Conservation (phyloP, 1,140 invertebrate genomes). For the Lanistes nyassanus region DNA sequence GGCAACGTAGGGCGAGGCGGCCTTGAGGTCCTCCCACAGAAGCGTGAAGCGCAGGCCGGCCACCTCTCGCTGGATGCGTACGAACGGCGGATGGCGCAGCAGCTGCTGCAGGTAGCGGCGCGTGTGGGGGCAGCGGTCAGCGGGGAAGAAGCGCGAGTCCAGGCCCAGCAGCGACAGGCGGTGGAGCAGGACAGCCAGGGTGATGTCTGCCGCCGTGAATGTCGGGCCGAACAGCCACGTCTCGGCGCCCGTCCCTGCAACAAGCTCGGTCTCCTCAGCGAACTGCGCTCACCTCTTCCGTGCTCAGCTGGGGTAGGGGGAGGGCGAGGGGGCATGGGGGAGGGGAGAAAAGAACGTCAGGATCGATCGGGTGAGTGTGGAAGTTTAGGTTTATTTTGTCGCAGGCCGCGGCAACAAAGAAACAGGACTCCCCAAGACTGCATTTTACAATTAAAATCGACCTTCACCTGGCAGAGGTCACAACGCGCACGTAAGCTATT, state of each 20-base stretch:
- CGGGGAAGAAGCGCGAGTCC: slow-evolving; percentile 74
- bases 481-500: too few relatives aligned
- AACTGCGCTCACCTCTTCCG: neutral
- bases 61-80: slow-evolving; percentile 52
- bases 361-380: too few relatives aligned
- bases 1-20: slow-evolving; percentile 38
- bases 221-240: slow-evolving; percentile 78
- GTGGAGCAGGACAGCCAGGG: slow-evolving; percentile 76
- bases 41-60: slow-evolving; percentile 42
- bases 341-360: neutral
- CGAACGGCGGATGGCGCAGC: slow-evolving; percentile 73
- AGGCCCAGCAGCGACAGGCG: slow-evolving; percentile 78
- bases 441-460: too few relatives aligned
- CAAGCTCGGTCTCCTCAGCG: neutral
- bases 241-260: slow-evolving; percentile 54
- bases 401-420: too few relatives aligned
- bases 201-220: slow-evolving; percentile 80
- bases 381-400: too few relatives aligned
- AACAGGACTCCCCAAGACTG: too few relatives aligned
- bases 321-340: neutral
- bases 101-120: slow-evolving; percentile 76
- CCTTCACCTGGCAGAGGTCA: too few relatives aligned
- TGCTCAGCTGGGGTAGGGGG: neutral
- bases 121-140: slow-evolving; percentile 73
- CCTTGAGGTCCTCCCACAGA: slow-evolving; percentile 48